Evolutionary conservation across 2,888 invertebrate genomes (phyloP).

Genomic region (Dynastes hyllus): DNA sequence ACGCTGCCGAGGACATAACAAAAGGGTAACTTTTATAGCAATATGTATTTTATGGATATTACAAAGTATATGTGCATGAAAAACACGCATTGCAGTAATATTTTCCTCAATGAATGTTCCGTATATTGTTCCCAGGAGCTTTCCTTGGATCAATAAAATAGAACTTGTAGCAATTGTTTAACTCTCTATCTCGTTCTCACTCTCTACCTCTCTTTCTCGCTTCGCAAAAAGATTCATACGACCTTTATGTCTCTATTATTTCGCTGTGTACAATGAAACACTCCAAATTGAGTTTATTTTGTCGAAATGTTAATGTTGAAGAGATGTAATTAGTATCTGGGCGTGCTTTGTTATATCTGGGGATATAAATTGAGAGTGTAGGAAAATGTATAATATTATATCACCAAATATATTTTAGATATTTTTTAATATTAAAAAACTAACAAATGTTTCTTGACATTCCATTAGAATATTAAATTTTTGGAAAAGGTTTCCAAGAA

Average conservation of each 20-base stretch:
- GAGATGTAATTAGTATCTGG: neutral
- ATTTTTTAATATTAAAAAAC: no score
- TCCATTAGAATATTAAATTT: no score
- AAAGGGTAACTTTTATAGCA: constrained; percentile 66
- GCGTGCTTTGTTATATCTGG: neutral
- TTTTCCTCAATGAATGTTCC: constrained; percentile 65
- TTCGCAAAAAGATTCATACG: constrained; percentile 53
- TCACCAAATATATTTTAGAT: no score
- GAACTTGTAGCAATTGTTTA: constrained; percentile 64
- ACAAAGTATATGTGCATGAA: constrained; percentile 67
- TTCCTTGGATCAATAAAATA: constrained; percentile 65
- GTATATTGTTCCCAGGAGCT: constrained; percentile 65
- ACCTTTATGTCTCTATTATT: constrained; percentile 57
- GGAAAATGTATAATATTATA: no score
- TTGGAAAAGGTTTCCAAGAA: no score
- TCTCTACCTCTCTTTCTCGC: constrained; percentile 6
- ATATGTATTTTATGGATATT: constrained; percentile 69
- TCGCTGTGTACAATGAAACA: constrained; percentile 32
- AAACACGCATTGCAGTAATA: constrained; percentile 68
- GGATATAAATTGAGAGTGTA: no score
- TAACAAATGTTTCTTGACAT: no score
- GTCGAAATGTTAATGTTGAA: constrained; percentile 26
- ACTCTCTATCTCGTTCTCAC: constrained; percentile 38
- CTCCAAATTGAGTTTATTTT: constrained; percentile 40
- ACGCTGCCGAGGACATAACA: constrained; percentile 58